Evolutionary conservation across 2,113 vertebrate genomes (phyloP).

Genomic region (Chlorocebus sabaeus): DNA sequence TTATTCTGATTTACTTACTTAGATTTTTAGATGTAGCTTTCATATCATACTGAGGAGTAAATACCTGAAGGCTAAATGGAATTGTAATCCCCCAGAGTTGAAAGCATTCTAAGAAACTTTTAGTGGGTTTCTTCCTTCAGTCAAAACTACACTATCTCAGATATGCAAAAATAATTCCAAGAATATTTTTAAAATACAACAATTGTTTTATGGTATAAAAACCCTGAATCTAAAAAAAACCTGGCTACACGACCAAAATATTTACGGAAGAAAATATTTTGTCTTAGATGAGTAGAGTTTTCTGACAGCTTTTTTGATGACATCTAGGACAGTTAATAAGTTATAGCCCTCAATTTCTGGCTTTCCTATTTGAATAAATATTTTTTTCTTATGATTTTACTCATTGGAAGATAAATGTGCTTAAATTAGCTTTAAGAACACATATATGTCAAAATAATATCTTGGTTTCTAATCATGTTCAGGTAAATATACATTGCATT

Average conservation of each 20-base stretch:
- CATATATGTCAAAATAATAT: not conserved
- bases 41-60: not conserved
- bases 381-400: not conserved
- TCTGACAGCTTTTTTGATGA: not conserved
- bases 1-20: not conserved
- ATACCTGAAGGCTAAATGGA: not conserved
- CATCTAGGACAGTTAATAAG: not conserved
- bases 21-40: not conserved
- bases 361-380: not conserved
- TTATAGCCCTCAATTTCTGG: not conserved
- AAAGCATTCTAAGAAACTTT: not conserved
- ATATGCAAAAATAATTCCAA: not conserved
- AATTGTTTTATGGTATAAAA: not conserved
- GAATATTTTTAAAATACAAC: not conserved
- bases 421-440: not conserved
- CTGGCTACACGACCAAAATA: not conserved
- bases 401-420: not conserved
- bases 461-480: not conserved
- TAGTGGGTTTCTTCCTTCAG: not conserved
- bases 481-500: not conserved
- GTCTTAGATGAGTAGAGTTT: not conserved
- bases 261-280: not conserved
- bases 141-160: not conserved
- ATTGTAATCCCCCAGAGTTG: not conserved
- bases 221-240: not conserved